Base-by-base conservation (phyloP, 2,888 invertebrate genomes). In the Lasius fuliginosus region DNA sequence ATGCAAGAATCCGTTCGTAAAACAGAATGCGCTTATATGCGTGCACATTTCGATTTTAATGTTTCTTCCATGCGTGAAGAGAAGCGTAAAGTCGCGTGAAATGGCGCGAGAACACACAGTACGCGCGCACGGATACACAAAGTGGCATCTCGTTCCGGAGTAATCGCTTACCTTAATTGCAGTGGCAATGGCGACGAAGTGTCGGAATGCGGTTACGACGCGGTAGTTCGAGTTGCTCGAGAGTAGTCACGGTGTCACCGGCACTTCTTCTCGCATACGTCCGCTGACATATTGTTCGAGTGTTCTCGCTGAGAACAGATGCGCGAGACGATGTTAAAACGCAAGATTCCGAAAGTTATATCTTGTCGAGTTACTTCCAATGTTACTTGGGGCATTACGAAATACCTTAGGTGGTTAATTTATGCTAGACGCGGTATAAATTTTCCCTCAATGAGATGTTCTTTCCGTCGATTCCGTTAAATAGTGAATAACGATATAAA, bases 91-190 rank as follows among this genome's bases (percentile, higher is more conserved):
- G 30, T n/a, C 58, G 15, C 58, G 56, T 58, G 23, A 27, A 33
- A 33, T 33, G 42, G 58, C 33, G 23, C 30, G 68, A 67, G 30
- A 58, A 71, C 46, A 5, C 40, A 53, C 40, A 23, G 56, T 11
- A 18, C 33, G 12, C 46, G 23, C 67, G 56, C 68, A 56, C 40
- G 40, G 77, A 58, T 77, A 49, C 49, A 27, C 42, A 77, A 58
- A 68, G 56, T 56, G 56, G 42, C 77, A n/a, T 27, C 77, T 68
- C 68, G n/a, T 56, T 42, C 56, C 56, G 30, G 68, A n/a, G 42
- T 77, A 77, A 77, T 36, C 67, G 77, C 68, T 77, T 77, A 77
- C 68, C 42, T 56, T 77, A 77, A 77, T 77, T 77, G 42, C 68
- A 49, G 42, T 68, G 77, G 68, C 56, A 77, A 77, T 67, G 53